Percentiles rank a stretch among this genome's conserved stretches.
Evolutionary conservation across 2,797 vertebrate genomes (phyloP).

Genomic region (Helarctos malayanus): DNA sequence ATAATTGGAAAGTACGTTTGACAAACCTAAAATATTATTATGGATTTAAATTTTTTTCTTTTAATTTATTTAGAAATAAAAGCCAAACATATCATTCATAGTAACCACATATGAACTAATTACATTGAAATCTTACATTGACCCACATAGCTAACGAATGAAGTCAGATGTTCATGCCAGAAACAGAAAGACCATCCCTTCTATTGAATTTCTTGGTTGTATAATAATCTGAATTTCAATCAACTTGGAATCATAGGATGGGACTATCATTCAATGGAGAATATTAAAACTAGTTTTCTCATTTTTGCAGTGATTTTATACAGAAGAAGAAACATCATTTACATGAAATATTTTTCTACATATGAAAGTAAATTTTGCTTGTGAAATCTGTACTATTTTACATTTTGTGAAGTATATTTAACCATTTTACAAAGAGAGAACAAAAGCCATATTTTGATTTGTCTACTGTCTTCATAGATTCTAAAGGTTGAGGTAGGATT

Average conservation of each 20-base stretch:
- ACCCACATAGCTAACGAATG: background rate
- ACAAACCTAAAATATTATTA: background rate
- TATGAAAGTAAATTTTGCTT: background rate
- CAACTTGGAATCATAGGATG: background rate
- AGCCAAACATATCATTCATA: background rate
- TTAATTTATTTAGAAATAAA: background rate
- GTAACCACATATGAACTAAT: background rate
- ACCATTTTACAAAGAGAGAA: background rate
- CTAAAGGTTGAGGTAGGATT: slow-evolving; percentile 30
- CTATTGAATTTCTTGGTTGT: background rate
- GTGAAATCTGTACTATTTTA: background rate
- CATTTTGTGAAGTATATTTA: background rate
- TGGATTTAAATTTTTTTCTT: background rate
- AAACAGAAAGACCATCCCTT: background rate
- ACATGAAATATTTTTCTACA: background rate
- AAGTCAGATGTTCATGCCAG: background rate
- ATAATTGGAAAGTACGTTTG: background rate
- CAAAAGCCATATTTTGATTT: slow-evolving; percentile 52
- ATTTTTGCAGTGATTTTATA: background rate
- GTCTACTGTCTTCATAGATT: background rate
- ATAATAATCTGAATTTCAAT: background rate
- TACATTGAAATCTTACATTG: background rate
- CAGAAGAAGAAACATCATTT: background rate
- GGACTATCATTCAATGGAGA: background rate
- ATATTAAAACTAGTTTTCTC: background rate